phyloP scores from a whole-genome alignment of 2,888 invertebrate genomes.

The Drepanosiphum platanoidis region DNA sequence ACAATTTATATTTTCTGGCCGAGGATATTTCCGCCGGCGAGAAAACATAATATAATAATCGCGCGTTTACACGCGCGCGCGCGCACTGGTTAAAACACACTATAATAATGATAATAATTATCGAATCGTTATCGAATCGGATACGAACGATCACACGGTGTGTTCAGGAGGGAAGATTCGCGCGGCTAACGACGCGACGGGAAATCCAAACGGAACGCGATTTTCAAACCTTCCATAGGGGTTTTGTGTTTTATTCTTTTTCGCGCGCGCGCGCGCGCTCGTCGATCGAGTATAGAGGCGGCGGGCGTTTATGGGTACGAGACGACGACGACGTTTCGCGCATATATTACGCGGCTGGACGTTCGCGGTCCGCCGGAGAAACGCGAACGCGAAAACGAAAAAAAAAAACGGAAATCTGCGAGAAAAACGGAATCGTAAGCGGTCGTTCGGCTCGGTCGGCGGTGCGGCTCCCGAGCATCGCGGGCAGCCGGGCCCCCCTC shows the following conservation, averaged over 20 bases:
- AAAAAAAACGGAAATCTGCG: neutral
- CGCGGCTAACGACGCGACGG: too few species aligned
- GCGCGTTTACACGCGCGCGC: neutral
- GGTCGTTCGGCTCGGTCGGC: constrained; percentile 56
- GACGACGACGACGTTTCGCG: neutral
- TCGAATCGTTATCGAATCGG: neutral
- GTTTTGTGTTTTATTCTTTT: neutral
- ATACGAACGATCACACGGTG: too few species aligned
- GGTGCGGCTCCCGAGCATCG: constrained; percentile 58
- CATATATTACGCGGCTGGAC: neutral
- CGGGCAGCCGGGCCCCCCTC: constrained; percentile 48
- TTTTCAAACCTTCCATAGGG: too few species aligned
- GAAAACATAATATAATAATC: constrained; percentile 27
- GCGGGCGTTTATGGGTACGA: neutral
- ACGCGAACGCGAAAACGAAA: neutral
- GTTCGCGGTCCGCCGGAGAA: neutral
- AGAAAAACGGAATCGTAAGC: constrained; percentile 14
- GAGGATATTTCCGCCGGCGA: neutral
- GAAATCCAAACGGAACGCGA: too few species aligned
- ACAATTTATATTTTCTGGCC: constrained; percentile 16
- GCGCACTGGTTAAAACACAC: too few species aligned
- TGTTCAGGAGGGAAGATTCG: too few species aligned
- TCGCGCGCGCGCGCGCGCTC: neutral
- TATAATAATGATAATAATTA: too few species aligned
- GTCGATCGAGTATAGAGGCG: neutral